Evolutionary conservation across 2,797 vertebrate species (phyloP).

Genomic region (Molossus alvarezi): DNA sequence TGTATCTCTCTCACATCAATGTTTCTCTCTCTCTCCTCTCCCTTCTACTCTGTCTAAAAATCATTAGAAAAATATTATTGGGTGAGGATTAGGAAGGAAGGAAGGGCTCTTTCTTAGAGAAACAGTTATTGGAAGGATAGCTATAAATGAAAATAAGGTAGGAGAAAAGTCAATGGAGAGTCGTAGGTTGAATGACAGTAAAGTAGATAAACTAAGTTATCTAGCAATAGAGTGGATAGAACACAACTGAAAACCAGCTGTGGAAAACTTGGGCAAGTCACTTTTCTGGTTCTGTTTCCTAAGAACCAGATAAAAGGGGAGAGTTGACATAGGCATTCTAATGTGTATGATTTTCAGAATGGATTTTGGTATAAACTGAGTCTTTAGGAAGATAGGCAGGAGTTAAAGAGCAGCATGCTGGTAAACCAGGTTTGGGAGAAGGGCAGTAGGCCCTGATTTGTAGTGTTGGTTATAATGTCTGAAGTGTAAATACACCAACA

Average conservation of each 20-base stretch:
- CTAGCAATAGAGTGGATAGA: neutral
- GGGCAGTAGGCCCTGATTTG: neutral
- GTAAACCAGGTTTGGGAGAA: neutral
- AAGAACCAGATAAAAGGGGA: slow-evolving; percentile 40
- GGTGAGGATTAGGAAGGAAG: too few species aligned
- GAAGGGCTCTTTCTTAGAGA: neutral
- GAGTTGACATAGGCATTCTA: neutral
- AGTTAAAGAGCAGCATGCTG: neutral
- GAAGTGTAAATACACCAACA: neutral
- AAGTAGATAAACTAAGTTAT: neutral
- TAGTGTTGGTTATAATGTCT: neutral
- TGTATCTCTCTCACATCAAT: too few species aligned
- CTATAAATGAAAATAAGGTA: slow-evolving; percentile 6
- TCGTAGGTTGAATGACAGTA: neutral
- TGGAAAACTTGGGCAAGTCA: neutral
- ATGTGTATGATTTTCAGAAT: neutral
- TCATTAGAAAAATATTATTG: too few species aligned
- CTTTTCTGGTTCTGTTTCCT: slow-evolving; percentile 8
- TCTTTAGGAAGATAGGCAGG: neutral
- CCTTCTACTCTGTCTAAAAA: too few species aligned
- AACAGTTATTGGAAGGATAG: neutral
- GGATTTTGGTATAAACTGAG: slow-evolving; percentile 7
- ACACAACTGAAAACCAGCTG: neutral
- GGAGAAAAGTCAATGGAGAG: neutral
- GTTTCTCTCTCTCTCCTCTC: too few species aligned